Evolutionary conservation across 92 coral and sea anemone species (phyloP), one percentile per base, ranked within the genome.

Genomic region (Diadumene lineata): DNA sequence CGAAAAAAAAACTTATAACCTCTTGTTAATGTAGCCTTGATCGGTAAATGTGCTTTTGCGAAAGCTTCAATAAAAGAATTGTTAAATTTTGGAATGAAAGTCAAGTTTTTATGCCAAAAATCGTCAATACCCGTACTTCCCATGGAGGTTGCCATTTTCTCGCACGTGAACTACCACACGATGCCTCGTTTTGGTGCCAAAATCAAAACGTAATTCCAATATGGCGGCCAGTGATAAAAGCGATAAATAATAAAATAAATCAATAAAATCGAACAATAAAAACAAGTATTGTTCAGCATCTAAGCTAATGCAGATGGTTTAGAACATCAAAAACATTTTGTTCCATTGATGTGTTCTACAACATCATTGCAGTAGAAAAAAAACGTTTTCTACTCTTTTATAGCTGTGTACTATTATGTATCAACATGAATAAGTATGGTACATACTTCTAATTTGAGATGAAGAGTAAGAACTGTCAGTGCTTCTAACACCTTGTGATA

Each of bases 41-140:
- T 68, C 1, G 87, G 74, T 28, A 82, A 65, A 69, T 68, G 22
- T n/a, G 70, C 51, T 24, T 34, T 72, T 56, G 87, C 65, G 70
- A 82, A 75, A 1, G 68, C 44, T 43, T 82, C 82, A 15, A 82
- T 57, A 61, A 82, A 82, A n/a, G 73, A 70, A 51, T 50, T 68
- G 34, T 66, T 24, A 28, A 82, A 56, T 34, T 24, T 75, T 4
- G 87, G 87, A 30, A 76, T 65, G 19, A 50, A 56, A 34, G 63
- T 44, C 29, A 82, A 68, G 66, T 76, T 82, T 64, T 69, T 69
- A 56, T 82, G 87, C 87, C 82, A 82, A 74, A 82, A 82, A 50
- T 63, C 78, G 46, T 57, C 64, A 8, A 72, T 57, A 70, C 66
- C 53, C 70, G 60, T 53, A 38, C 79, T 60, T 34, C 32, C 63